Evolutionary conservation across 2,797 vertebrate species (phyloP), one percentile per base, ranked within the genome.

Genomic region (Sarcoramphus papa): DNA sequence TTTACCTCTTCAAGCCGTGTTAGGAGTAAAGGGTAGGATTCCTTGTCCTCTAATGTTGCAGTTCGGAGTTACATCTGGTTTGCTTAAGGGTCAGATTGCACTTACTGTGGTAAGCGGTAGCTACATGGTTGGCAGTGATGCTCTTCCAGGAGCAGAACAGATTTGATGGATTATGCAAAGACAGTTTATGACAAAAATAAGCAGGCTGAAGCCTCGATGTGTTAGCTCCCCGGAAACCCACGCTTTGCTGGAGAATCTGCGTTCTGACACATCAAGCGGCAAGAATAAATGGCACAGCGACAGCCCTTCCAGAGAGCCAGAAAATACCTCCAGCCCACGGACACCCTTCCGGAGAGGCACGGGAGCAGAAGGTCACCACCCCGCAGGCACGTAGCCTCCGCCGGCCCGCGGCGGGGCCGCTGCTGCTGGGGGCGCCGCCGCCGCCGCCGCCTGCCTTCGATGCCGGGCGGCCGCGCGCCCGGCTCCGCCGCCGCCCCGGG

Each of bases 61-160:
- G 53, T 15, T 41, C 0, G 3, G 41, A 67, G 23, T 12, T 27
- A 8, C 0, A 14, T 7, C 37, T 30, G 56, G 16, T 37, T 64
- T 54, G 50, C 62, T 25, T 4, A 25, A 40, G 59, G 85, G 87
- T 62, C 30, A 9, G 15, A 7, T 3, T 48, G 82, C 67, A 41
- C 7, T 48, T 15, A 6, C 47, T 7, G 63, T 1, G 53, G 4
- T 4, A 33, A 51, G 57, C 10, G 33, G 40, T 2, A 69, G 67
- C 27, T 75, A 6, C 56, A 4, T 3, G 84, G 14, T 25, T 27
- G 78, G 85, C 84, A 85, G 48, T 1, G 72, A 64, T 59, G 83
- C 65, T 69, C 37, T 51, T 33, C 70, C 60, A 47, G 85, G 47
- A 27, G 40, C 12, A 50, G 60, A 54, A 35, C 72, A 56, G 74